Conservation (phyloP, 2,113 vertebrate species). For the Tetrax tetrax region DNA sequence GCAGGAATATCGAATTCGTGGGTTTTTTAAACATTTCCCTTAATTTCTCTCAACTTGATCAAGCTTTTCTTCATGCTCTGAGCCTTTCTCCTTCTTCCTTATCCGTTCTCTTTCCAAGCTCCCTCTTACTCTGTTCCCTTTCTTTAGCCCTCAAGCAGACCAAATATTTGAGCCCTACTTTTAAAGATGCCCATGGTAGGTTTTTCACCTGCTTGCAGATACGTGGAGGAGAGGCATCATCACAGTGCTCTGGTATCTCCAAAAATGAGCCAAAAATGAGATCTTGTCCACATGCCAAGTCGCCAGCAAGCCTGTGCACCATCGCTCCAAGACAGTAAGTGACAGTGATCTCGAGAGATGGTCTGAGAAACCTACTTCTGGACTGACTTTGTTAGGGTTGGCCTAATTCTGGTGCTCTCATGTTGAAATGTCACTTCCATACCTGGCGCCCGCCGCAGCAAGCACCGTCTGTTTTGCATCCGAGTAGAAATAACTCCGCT, state of each 20-base stretch:
- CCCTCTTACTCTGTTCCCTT: neutral
- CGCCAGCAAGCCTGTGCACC: neutral
- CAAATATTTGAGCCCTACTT: neutral
- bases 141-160: neutral
- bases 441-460: accelerated
- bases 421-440: neutral
- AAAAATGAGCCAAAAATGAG: neutral
- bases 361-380: neutral
- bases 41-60: neutral
- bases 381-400: neutral
- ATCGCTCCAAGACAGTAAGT: neutral
- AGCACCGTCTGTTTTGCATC: neutral
- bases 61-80: neutral
- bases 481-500: neutral
- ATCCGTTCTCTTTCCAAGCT: accelerated
- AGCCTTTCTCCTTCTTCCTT: neutral
- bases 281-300: neutral
- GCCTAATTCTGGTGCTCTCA: neutral
- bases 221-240: neutral
- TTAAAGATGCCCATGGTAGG: accelerated
- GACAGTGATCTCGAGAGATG: accelerated
- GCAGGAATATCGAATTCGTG: neutral
- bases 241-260: accelerated
- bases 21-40: neutral
- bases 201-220: neutral